phyloP scores from a whole-genome alignment of 2,888 invertebrate genomes.

The Thereva unica region DNA sequence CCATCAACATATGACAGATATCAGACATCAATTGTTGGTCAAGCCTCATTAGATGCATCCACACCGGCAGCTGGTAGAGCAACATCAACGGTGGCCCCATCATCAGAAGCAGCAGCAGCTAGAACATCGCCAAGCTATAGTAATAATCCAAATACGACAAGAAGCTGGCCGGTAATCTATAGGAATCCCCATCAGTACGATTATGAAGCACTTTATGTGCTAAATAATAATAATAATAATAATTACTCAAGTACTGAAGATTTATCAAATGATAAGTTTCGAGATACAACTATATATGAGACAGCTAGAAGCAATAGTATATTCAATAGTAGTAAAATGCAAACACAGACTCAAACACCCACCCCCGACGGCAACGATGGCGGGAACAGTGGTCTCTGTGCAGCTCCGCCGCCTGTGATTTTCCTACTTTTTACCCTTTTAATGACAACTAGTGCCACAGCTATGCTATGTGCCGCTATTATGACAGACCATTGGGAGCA shows the following conservation, averaged over 20 bases:
- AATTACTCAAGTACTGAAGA: conserved; percentile 42
- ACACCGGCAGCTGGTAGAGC: conserved; percentile 43
- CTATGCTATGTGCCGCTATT: conserved; percentile 81
- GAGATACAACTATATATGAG: conserved; percentile 43
- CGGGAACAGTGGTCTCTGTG: conserved; percentile 52
- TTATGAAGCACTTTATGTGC: conserved; percentile 54
- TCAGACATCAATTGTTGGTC: conserved; percentile 3
- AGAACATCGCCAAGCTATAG: conserved; percentile 50
- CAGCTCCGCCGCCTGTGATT: conserved; percentile 56
- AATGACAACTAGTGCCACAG: conserved; percentile 76
- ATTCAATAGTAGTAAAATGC: conserved; percentile 53
- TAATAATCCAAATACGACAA: conserved; percentile 56
- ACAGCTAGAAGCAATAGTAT: conserved; percentile 53
- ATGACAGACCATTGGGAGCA: conserved; percentile 93
- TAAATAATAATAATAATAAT: conserved; percentile 44
- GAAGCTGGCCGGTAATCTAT: conserved; percentile 59
- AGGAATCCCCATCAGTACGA: conserved; percentile 57
- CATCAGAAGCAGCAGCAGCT: conserved; percentile 46
- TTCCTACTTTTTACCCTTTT: conserved; percentile 62
- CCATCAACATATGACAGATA: too few relatives aligned
- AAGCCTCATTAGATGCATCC: conserved; percentile 39
- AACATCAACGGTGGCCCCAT: conserved; percentile 46
- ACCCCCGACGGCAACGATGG: conserved; percentile 48
- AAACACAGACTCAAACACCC: conserved; percentile 45
- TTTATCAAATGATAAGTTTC: conserved; percentile 40